Evolutionary conservation across 2,888 invertebrate species (phyloP).

Genomic region (Drosophila engyochracea): DNA sequence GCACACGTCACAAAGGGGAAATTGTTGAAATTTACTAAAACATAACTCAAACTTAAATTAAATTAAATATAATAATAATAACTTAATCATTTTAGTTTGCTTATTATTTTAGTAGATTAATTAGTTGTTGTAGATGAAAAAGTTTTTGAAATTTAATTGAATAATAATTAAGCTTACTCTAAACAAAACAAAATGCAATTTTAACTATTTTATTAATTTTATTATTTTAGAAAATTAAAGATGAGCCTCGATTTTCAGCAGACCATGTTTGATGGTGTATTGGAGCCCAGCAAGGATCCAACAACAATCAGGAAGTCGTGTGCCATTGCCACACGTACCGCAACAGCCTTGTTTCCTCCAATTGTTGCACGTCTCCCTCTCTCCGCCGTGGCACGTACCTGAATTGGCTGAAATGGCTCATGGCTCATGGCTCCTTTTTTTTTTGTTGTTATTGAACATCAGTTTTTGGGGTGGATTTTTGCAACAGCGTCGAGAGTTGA

Average conservation of each 20-base stretch:
- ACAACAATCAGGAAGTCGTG: conserved; percentile 79
- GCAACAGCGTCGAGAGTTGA: conserved; percentile 54
- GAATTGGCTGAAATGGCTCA: conserved; percentile 70
- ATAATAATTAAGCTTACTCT: background rate
- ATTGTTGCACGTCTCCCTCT: conserved; percentile 73
- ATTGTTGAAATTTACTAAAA: background rate
- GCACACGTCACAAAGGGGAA: conserved; percentile 34
- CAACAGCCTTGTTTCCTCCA: conserved; percentile 52
- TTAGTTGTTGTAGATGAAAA: background rate
- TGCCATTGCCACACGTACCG: conserved; percentile 58
- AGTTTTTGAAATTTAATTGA: background rate
- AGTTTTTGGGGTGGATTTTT: conserved; percentile 73
- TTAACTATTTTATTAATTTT: background rate
- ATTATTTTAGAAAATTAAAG: background rate
- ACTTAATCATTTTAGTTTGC: background rate
- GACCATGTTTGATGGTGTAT: conserved; percentile 32
- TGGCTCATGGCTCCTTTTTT: conserved; percentile 70
- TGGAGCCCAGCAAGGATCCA: conserved; percentile 47
- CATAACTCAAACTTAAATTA: background rate
- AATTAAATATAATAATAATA: background rate
- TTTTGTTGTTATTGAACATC: conserved; percentile 62
- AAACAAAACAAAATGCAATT: too few relatives aligned
- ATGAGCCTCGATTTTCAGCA: background rate
- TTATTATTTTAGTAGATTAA: background rate
- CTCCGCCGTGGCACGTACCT: conserved; percentile 55